phyloP scores from a whole-genome alignment of 1,140 invertebrate species.

The Anoplolepis gracilipes region DNA sequence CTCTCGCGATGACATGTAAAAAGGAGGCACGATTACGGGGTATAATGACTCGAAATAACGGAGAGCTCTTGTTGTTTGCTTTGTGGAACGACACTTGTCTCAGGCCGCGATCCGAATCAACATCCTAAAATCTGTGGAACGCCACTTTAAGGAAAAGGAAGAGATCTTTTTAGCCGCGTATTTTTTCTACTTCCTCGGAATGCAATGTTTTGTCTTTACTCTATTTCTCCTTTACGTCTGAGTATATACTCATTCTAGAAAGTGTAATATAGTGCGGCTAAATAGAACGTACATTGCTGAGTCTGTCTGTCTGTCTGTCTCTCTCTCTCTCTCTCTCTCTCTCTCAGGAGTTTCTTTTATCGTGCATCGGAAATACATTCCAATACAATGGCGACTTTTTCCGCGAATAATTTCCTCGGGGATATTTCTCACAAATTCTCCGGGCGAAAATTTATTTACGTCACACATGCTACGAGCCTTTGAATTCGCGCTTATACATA shows the following conservation, averaged over 20 bases:
- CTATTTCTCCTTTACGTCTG: neutral
- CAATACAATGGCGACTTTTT: neutral
- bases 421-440: slow-evolving; percentile 18
- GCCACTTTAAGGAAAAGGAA: neutral
- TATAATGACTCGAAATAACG: slow-evolving; percentile 41
- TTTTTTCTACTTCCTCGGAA: neutral
- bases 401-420: neutral
- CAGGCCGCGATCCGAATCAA: neutral
- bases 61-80: neutral
- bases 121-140: slow-evolving; percentile 5
- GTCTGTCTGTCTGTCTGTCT: no score
- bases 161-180: neutral
- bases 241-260: neutral
- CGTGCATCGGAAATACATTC: slow-evolving; percentile 10
- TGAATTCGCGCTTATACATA: neutral
- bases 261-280: neutral
- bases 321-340: neutral
- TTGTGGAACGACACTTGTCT: neutral
- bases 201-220: neutral
- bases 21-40: slow-evolving; percentile 17
- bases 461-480: neutral
- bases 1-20: slow-evolving; percentile 41
- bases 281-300: neutral
- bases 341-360: neutral
- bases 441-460: slow-evolving; percentile 12